Evolutionary conservation across 1,140 invertebrate species (phyloP).

Genomic region (Megalopta genalis): DNA sequence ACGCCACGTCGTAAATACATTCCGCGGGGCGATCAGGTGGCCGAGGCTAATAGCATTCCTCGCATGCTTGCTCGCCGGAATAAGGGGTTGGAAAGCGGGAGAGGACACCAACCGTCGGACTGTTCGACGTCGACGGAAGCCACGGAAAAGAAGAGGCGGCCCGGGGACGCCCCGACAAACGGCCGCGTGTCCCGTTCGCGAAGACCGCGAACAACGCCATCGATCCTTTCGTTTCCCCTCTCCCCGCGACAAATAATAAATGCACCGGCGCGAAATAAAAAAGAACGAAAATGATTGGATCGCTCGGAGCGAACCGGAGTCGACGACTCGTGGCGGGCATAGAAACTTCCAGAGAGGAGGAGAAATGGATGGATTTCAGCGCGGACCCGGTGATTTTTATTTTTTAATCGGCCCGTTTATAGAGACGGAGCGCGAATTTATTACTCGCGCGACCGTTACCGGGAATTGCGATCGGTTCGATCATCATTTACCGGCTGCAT

Average conservation of each 20-base stretch:
- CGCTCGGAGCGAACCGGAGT: not conserved
- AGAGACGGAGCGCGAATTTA: too few species aligned
- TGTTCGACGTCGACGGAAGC: slow-evolving; percentile 6
- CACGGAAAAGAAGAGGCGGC: not conserved
- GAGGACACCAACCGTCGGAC: not conserved
- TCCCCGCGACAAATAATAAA: slow-evolving; percentile 7
- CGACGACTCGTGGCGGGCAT: too few species aligned
- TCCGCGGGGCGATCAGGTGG: slow-evolving; percentile 36
- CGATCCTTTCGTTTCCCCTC: not conserved
- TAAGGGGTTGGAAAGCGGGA: slow-evolving; percentile 19
- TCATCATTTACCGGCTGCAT: not conserved
- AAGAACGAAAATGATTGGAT: not conserved
- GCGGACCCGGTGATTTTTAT: too few species aligned
- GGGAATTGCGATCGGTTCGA: not conserved
- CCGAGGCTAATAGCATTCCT: slow-evolving; percentile 47
- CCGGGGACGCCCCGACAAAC: not conserved
- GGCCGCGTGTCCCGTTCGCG: too few species aligned
- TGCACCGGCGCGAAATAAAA: not conserved
- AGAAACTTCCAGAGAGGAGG: not conserved
- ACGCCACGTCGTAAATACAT: slow-evolving; percentile 26
- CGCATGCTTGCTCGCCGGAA: slow-evolving; percentile 37
- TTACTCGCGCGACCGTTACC: too few species aligned
- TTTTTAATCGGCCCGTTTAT: too few species aligned
- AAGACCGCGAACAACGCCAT: too few species aligned
- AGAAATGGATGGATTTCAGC: not conserved